Evolutionary conservation across 2,797 vertebrate genomes (phyloP), one percentile per base, ranked within the genome.

Genomic region (Aplochiton taeniatus): DNA sequence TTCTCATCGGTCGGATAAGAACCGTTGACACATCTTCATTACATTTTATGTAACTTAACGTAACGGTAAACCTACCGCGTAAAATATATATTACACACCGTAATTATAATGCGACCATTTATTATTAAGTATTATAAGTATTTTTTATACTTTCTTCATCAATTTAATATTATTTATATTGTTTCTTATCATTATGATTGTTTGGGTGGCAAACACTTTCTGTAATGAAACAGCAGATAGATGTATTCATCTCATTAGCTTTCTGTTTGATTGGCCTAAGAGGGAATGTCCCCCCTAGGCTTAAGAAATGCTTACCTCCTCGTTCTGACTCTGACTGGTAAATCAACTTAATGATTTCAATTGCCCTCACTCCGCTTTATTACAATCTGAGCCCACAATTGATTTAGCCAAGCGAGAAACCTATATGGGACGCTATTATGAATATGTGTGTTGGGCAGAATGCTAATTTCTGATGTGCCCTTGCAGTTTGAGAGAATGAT

Each of bases 301-400:
- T 65, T 70, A 60, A 66, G 69, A 79, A 76, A 55, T 76, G 71
- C 76, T 74, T 74, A 76, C 69, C 57, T 74, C 57, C 57, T 68
- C 67, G 63, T 60, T 72, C 68, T 65, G 58, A 66, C 45, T 55
- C 31, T 48, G 44, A 11, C 58, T 49, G 66, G 61, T 72, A 77
- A 79, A 79, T 77, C 72, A 77, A 52, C 55, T 63, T 68, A 74
- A 78, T 77, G 72, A 73, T 77, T 75, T 72, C 56, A 73, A 57
- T 63, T 64, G 69, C 58, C 55, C 54, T 69, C 65, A 63, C 74
- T 74, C 67, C 18, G 17, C 46, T 78, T 78, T 72, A 72, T 72
- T 72, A 58, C 67, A 69, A 51, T 49, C 56, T 67, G 52, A 50
- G 60, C 18, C 50, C 57, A 69, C 47, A 70, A 71, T 70, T 65